phyloP scores from a whole-genome alignment of 1,140 invertebrate species.

The Limonius californicus region DNA sequence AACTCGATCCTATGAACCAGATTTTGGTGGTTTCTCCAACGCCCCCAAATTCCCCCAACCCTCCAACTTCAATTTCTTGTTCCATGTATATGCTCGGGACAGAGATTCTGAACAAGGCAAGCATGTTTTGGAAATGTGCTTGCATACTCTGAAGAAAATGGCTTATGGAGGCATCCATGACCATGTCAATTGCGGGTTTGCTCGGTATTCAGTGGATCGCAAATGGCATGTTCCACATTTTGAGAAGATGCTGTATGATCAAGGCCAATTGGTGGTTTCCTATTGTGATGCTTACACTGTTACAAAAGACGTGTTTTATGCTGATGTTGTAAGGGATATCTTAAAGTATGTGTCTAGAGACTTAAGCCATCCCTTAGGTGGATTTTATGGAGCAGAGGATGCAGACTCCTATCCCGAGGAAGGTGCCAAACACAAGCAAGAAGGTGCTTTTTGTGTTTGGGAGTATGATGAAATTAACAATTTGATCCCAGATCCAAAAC shows the following conservation, averaged over 20 bases:
- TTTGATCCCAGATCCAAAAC: conserved; percentile 54
- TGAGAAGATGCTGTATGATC: conserved; percentile 98
- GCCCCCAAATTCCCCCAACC: conserved; percentile 94
- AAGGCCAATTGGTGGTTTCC: conserved; percentile 79
- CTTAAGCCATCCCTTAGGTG: conserved; percentile 76
- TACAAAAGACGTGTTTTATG: conserved; percentile 70
- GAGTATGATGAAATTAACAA: conserved; percentile 69
- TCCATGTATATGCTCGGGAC: conserved; percentile 67
- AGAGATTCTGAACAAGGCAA: conserved; percentile 55
- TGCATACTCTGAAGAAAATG: conserved; percentile 82
- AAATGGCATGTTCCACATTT: conserved; percentile 97
- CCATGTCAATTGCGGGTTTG: conserved; percentile 82
- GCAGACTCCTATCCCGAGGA: conserved; percentile 81
- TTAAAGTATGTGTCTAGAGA: conserved; percentile 81
- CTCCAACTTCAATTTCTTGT: conserved; percentile 80
- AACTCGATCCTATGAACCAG: conserved; percentile 63
- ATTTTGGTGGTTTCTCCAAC: conserved; percentile 79
- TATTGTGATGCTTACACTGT: conserved; percentile 80
- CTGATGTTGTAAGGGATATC: conserved; percentile 74
- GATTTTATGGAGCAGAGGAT: conserved; percentile 93
- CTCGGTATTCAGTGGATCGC: conserved; percentile 83
- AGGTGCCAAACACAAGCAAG: conserved; percentile 65
- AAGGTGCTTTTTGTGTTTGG: conserved; percentile 94
- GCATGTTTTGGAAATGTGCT: conserved; percentile 71
- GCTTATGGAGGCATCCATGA: conserved; percentile 91